A percentile compares a stretch with the other conserved stretches of the same genome.
phyloP scores from a whole-genome alignment of 2,797 vertebrate genomes.

The Anguilla anguilla region DNA sequence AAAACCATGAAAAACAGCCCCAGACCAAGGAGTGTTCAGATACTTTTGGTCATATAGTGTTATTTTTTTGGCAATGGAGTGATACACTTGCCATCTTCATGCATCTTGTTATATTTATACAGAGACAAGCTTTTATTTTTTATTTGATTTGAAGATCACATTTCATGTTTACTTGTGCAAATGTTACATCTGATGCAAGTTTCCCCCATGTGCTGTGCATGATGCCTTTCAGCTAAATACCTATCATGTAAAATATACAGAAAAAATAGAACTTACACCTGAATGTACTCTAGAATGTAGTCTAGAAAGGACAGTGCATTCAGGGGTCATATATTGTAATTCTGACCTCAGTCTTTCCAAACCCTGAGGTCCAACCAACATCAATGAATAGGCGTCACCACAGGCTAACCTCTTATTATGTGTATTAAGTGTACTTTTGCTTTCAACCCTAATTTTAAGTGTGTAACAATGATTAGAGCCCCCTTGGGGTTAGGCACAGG shows the following conservation, averaged over 20 bases:
- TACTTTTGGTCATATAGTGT: too few species aligned
- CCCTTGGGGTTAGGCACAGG: background rate
- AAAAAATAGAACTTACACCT: background rate
- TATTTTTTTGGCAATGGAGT: too few species aligned
- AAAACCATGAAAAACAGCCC: too few species aligned
- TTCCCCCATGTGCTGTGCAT: background rate
- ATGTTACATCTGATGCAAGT: too few species aligned
- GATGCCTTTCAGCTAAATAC: background rate
- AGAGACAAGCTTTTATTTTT: too few species aligned
- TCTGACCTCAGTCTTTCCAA: slow-evolving; percentile 7
- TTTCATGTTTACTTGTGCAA: too few species aligned
- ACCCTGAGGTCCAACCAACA: background rate
- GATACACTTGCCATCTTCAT: too few species aligned
- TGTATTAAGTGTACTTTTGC: slow-evolving; percentile 17
- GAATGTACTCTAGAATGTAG: background rate
- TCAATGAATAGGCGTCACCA: slow-evolving; percentile 1
- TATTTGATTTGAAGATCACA: too few species aligned
- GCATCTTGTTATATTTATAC: too few species aligned
- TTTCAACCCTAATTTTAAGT: slow-evolving; percentile 1
- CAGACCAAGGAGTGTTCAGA: too few species aligned
- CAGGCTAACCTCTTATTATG: background rate
- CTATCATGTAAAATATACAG: background rate
- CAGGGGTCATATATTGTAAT: background rate
- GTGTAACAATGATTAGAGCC: background rate
- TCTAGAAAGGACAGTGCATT: background rate